Evolutionary conservation across 2,888 invertebrate genomes (phyloP).

Genomic region (Zelleria hepariella): DNA sequence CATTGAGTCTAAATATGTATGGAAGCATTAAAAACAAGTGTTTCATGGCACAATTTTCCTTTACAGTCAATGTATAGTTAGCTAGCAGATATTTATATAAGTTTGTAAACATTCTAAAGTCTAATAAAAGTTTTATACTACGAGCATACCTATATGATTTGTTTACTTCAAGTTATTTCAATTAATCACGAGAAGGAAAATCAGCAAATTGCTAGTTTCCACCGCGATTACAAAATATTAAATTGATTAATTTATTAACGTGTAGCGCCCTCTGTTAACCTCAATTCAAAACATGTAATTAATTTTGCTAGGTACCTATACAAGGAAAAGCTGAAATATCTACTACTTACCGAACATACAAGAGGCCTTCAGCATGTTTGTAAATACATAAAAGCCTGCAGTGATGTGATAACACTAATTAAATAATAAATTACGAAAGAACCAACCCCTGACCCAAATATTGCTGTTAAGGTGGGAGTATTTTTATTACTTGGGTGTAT

Average conservation of each 20-base stretch:
- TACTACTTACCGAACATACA: too few relatives aligned
- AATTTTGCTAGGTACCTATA: too few relatives aligned
- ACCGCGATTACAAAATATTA: background rate
- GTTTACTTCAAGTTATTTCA: background rate
- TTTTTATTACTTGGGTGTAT: too few relatives aligned
- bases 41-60: background rate
- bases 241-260: background rate
- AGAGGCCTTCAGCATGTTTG: too few relatives aligned
- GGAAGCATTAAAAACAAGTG: background rate
- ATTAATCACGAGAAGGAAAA: background rate
- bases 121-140: background rate
- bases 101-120: background rate
- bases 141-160: background rate
- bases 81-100: background rate
- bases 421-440: too few relatives aligned
- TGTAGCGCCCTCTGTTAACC: background rate
- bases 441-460: too few relatives aligned
- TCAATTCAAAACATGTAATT: background rate
- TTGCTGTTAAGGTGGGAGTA: too few relatives aligned
- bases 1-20: background rate
- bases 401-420: too few relatives aligned
- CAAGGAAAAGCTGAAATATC: too few relatives aligned
- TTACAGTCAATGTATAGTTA: background rate
- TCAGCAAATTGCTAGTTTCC: too few relatives aligned
- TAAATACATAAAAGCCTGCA: too few relatives aligned